Conservation (phyloP, 2,888 invertebrate species). For the Plagodis pulveraria region DNA sequence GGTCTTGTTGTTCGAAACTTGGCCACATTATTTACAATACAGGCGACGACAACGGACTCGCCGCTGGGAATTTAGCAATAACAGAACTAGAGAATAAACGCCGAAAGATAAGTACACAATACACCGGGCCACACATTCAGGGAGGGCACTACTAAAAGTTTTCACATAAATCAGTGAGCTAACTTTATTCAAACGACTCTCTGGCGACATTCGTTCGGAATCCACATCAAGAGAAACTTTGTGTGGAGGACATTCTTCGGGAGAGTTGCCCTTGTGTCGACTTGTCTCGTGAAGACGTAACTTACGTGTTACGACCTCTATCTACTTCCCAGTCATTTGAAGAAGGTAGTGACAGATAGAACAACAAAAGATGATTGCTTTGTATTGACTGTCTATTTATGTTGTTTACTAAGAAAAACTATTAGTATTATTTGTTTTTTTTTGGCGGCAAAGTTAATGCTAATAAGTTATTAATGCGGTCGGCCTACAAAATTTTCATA, state of each 20-base stretch:
- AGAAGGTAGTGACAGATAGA: slow-evolving; percentile 3
- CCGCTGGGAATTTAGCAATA: slow-evolving; percentile 64
- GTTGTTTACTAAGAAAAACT: neutral
- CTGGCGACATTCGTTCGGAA: slow-evolving; percentile 80
- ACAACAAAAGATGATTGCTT: no score
- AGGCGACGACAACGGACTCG: slow-evolving; percentile 45
- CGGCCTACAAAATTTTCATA: no score
- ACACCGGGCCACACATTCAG: slow-evolving; percentile 67
- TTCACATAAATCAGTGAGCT: slow-evolving; percentile 79
- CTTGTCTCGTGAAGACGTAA: slow-evolving; percentile 55
- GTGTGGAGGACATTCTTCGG: slow-evolving; percentile 58
- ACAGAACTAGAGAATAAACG: slow-evolving; percentile 63
- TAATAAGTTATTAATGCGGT: no score
- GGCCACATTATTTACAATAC: slow-evolving; percentile 44
- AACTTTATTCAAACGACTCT: slow-evolving; percentile 84
- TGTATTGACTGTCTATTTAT: neutral
- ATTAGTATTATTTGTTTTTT: no score
- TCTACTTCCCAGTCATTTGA: slow-evolving; percentile 27
- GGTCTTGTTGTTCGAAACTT: slow-evolving; percentile 33
- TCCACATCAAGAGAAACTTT: slow-evolving; percentile 75
- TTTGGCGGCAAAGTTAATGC: no score
- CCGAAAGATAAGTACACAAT: slow-evolving; percentile 65
- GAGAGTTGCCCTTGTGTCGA: slow-evolving; percentile 57
- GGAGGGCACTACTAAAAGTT: slow-evolving; percentile 62
- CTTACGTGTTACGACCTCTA: slow-evolving; percentile 41